Conservation (phyloP, 2,113 vertebrate species). For the Gobio gobio region DNA sequence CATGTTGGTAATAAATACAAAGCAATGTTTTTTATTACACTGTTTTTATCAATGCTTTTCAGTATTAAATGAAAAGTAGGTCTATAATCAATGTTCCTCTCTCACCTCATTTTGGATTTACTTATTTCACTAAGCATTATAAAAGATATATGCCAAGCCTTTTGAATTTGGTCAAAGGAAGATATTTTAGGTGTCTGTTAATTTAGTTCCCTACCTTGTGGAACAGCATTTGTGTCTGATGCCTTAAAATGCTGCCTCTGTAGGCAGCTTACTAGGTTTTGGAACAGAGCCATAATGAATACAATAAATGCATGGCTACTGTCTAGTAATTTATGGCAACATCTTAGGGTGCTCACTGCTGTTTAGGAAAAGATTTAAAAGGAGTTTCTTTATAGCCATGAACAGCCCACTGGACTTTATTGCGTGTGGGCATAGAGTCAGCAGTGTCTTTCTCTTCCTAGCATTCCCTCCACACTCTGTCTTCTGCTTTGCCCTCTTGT, state of each 20-base stretch:
- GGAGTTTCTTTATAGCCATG: constrained; percentile 8
- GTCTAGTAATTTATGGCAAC: constrained; percentile 36
- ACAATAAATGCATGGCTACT: constrained; percentile 25
- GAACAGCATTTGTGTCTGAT: neutral
- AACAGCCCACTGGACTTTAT: constrained; percentile 12
- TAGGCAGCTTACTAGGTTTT: constrained; percentile 7
- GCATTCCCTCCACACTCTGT: neutral
- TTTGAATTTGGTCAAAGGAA: neutral
- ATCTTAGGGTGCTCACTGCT: constrained; percentile 29
- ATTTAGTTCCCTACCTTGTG: neutral
- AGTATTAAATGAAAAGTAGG: neutral
- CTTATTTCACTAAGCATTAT: neutral
- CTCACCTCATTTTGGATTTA: neutral
- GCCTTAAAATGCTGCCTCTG: neutral
- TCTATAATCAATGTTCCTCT: neutral
- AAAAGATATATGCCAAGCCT: neutral
- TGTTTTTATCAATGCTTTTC: neutral
- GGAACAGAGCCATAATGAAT: constrained; percentile 33
- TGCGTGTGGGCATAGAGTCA: constrained; percentile 18
- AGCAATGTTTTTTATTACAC: neutral
- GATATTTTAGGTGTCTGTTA: neutral
- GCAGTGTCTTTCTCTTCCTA: neutral
- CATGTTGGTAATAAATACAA: neutral
- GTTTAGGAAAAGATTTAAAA: constrained; percentile 29
- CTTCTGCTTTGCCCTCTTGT: neutral